These are phyloP conservation scores for Noctilio leporinus DNA, from an alignment of 2,113 vertebrate genomes.

Conservation along the genomic window DNA sequence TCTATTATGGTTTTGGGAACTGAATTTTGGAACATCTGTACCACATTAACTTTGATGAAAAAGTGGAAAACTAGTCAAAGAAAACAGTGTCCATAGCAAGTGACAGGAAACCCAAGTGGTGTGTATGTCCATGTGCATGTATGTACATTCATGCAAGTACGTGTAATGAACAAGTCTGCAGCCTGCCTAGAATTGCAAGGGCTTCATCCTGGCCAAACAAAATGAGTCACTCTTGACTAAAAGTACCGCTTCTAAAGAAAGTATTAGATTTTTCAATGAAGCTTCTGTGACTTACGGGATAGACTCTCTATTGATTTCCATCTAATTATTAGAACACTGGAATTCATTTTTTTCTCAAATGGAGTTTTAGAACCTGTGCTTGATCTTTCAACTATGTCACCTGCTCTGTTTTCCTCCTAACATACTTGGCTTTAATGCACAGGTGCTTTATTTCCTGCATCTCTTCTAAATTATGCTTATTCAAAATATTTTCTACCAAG, in stretches of 20 bases:
- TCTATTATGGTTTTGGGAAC: slow-evolving; percentile 4
- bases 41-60: background rate
- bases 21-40: background rate
- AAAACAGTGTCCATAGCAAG: background rate
- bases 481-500: background rate
- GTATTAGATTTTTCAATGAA: background rate
- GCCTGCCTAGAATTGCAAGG: background rate
- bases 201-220: background rate
- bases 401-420: background rate
- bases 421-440: background rate
- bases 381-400: background rate
- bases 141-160: no score
- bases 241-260: background rate
- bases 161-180: background rate
- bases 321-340: background rate
- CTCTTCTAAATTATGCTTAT: background rate
- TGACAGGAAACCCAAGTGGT: background rate
- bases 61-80: background rate
- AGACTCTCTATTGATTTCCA: background rate
- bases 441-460: background rate
- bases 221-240: background rate
- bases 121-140: background rate
- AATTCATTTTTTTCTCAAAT: background rate
- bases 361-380: background rate
- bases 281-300: background rate